Base-by-base conservation (phyloP, 2,113 vertebrate genomes). In the Motacilla tschutschensis region DNA sequence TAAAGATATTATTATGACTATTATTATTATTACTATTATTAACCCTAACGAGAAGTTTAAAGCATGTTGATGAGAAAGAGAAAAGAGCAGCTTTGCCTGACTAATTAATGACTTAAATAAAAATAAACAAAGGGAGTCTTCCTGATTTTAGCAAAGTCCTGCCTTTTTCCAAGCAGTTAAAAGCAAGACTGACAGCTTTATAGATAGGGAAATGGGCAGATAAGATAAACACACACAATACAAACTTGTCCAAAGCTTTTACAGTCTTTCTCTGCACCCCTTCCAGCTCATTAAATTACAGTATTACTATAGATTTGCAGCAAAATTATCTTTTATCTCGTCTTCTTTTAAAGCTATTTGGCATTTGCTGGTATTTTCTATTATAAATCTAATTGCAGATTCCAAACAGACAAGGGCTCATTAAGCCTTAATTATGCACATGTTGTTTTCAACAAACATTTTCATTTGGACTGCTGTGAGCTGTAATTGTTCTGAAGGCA, bases 381-480 rank as follows among this genome's bases (percentile, higher is more conserved):
- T 99, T 99, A 98, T 98, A 98, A 98, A 98, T 98, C 98, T 99
- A 99, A 99, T 99, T 99, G 98, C 98, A 98, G 98, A 99, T 99
- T 99, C 98, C 98, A 98, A 97, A 98, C 97, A 98, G 98, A 99
- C 98, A 99, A 99, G 98, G 98, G 97, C 98, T 99, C 99, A 99
- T 99, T 99, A 99, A 99, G 98, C 98, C 98, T 98, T 99, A 99
- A 99, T 99, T 99, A 99, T 98, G 98, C 98, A 99, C 98, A 99
- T 99, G 99, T 98, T 99, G 99, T 99, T 99, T 99, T 99, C 98
- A 98, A 98, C 98, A 99, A 99, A 99, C 99, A 99, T 99, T 98
- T 99, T 98, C 98, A 98, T 99, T 99, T 98, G 98, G 97, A 97
- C 97, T 97, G 97, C 97, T 98, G 97, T 95, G 97, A 98, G 97